Base-by-base conservation (phyloP, 2,113 vertebrate species). In the Tragulus kanchil region DNA sequence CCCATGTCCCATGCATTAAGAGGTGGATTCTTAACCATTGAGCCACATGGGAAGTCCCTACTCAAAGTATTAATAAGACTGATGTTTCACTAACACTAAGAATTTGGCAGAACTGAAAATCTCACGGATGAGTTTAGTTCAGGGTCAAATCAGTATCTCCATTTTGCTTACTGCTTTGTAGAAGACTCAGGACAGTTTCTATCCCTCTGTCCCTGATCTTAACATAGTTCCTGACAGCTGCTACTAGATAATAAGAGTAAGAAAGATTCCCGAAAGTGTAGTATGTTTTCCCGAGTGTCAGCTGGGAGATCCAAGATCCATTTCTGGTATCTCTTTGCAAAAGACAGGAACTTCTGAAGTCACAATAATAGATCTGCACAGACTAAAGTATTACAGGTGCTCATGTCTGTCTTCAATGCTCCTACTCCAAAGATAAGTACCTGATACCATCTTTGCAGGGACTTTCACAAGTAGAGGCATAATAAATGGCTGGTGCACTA, bases 81-180 rank as follows among this genome's bases (percentile, higher is more conserved):
- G 23, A 69, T 13, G 26, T 95, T 62, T 81, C 3, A 8, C 48
- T 58, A 85, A 42, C 16, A 6, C 28, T 67, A 79, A 94, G 42
- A 73, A 84, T 19, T 56, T 88, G n/a, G 52, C 61, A 93, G 54
- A 91, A 31, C n/a, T 84, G n/a, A 65, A 93, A 88, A 78, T 81
- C n/a, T 91, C 52, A n/a, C 45, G 15, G 11, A 71, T 50, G 56
- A 48, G 6, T 65, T 79, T 50, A 56, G 14, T 61, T 45, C 69
- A 13, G 17, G 19, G 23, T 90, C 91, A 28, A 69, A 59, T 67
- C 21, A 75, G 26, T 73, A 19, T 10, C 86, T 93, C 16, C 54
- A 16, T 3, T 89, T 88, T 36, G 95, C 48, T 31, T 77, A 61
- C 7, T 69, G 7, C 31, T 64, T 78, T 42, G 13, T 10, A 79